Conservation (phyloP, 30 jellyfish, hydroid and myxozoan species). For the Clytia hemisphaerica region DNA sequence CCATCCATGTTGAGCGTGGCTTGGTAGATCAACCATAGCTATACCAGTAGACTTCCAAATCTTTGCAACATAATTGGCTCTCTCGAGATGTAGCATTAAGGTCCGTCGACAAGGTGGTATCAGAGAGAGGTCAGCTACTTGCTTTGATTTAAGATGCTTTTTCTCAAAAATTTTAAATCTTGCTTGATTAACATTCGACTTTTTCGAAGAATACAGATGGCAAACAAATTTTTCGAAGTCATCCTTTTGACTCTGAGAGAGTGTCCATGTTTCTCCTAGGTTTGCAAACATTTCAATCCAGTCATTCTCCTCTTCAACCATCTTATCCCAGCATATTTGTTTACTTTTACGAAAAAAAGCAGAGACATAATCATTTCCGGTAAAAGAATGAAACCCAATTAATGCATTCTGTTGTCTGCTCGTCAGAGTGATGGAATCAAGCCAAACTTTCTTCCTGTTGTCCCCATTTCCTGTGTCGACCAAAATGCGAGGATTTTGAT, state of each 20-base stretch:
- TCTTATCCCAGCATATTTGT: too few species aligned
- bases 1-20: neutral
- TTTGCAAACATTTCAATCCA: neutral
- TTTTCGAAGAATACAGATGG: too few species aligned
- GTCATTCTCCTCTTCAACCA: too few species aligned
- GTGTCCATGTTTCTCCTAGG: neutral
- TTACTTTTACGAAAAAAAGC: too few species aligned
- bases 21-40: neutral
- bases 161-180: neutral
- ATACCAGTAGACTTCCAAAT: neutral
- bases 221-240: too few species aligned
- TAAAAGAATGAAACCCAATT: too few species aligned
- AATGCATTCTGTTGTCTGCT: neutral
- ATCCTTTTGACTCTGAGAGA: too few species aligned
- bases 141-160: neutral
- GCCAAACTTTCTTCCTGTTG: too few species aligned
- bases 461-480: slow-evolving; percentile 1
- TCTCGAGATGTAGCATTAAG: neutral
- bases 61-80: neutral
- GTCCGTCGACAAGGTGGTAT: neutral
- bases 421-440: neutral
- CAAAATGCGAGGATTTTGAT: neutral
- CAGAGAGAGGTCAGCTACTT: neutral
- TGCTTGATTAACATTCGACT: neutral
- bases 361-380: too few species aligned